Base-by-base conservation (phyloP, 2,888 invertebrate genomes). In the Callosobruchus maculatus region DNA sequence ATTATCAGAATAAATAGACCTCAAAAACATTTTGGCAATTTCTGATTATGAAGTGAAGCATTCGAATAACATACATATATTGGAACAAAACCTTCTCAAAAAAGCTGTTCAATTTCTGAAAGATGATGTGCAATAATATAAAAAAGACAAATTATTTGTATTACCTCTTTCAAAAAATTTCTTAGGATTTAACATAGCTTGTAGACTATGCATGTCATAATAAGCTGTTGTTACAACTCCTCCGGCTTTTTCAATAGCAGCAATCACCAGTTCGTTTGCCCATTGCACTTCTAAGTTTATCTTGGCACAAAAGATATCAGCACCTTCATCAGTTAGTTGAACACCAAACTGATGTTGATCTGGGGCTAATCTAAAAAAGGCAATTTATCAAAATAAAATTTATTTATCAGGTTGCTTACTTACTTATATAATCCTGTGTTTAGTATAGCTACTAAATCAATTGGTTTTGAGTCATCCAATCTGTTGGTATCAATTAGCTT, bases 281-380 rank as follows among this genome's bases (percentile, higher is more conserved):
- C 97, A 97, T 84, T 99, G 99, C 0, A 99, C 97, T 89, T 99
- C 99, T 82, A 99, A 93, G 84, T 97, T 97, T 22, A 99, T 88
- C 89, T 97, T 96, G 0, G 96, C 92, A 80, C 91, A 89, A 86
- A 99, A 99, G 71, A 88, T 86, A 85, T 98, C 96, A 20, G 92
- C 91, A 18, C 98, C 98, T 86, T 97, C 97, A 87, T 97, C 97
- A 0, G 96, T 97, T 71, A 99, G 88, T 83, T 99, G 92, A 79
- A 99, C 90, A 5, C 99, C 99, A 87, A 93, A 97, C 78, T 99
- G 95, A 82, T 93, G 92, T 81, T 92, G 89, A 72, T 91, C 89
- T 0, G 96, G 94, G 73, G 89, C 87, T 21, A 95, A 85, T 2
- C 83, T 84, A 68, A 26, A 26, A 26, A 26, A 26, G 13, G 49